Evolutionary conservation across 2,113 vertebrate genomes (phyloP), one percentile per base, ranked within the genome.

Genomic region (Petrocephalus zakoni): DNA sequence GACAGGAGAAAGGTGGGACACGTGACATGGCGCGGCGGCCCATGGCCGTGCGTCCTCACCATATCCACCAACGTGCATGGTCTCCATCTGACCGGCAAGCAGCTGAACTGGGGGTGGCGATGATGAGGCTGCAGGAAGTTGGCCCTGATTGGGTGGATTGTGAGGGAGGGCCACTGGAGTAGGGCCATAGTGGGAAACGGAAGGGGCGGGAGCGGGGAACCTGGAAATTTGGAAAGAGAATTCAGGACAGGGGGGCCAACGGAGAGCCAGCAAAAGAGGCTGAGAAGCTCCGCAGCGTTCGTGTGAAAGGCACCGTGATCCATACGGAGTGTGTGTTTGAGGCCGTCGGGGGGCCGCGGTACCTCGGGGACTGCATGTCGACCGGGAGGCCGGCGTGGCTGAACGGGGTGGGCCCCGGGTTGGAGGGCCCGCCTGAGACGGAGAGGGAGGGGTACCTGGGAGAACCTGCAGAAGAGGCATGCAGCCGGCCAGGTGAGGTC

Each of bases 21-120:
- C 49, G 7, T 83, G 81, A n/a, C 19, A 9, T 15, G 13, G n/a
- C 13, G 84, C 17, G 22, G 51, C 51, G 21, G 17, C n/a, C 5
- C 19, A 52, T 19, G 83, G 52, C 42, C 19, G 25, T 58, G 61
- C 86, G 85, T 88, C 82, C 88, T 91, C 95, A 99, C 98, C 97
- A 85, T 97, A 97, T 92, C 90, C 96, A 85, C 95, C 95, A 89
- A 99, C 91, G 55, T 97, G 97, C 97, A 99, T 96, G 84, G 93
- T 94, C 91, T 86, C 91, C 92, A 99, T 96, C 91, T 98, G 97
- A 93, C 93, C 95, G 61, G 95, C 93, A 89, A 99, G 92, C 8
- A 97, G 97, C 89, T 95, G 91, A n/a, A 95, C 2, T 83, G 95
- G 90, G 53, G 95, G 94, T 1, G 94, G 88, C 4, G 94, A 91